Percentiles rank a stretch among this genome's conserved stretches.
These are phyloP conservation scores for Oryctolagus cuniculus DNA, from an alignment of 2,113 vertebrate genomes.

Conservation along the genomic window DNA sequence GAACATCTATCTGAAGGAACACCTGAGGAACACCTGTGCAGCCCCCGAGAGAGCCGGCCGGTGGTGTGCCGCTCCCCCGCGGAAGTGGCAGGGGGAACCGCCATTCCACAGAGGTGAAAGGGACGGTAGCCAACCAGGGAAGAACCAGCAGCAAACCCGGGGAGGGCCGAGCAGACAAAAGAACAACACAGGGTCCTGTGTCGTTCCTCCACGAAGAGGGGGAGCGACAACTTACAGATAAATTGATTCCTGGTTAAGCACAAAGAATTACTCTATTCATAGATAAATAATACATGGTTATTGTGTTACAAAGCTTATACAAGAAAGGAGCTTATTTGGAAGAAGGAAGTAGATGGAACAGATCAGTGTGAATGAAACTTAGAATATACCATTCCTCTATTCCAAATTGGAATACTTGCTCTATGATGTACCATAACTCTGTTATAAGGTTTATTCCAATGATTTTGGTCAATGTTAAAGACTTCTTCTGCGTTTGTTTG, in stretches of 20 bases:
- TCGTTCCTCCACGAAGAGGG: too few species aligned
- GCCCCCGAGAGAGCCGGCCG: too few species aligned
- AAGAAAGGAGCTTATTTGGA: neutral
- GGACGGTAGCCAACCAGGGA: too few species aligned
- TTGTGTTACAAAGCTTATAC: neutral
- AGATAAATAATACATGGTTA: neutral
- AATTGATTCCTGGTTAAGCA: neutral
- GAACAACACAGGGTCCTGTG: too few species aligned
- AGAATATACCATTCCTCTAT: neutral
- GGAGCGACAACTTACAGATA: too few species aligned
- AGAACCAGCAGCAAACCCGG: too few species aligned
- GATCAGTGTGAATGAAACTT: neutral
- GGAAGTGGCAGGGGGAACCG: too few species aligned
- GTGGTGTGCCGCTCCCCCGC: too few species aligned
- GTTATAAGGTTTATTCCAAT: neutral
- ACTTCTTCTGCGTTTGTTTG: neutral
- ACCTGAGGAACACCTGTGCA: too few species aligned
- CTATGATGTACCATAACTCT: neutral
- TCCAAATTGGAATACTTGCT: constrained; percentile 55
- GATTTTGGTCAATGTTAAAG: neutral
- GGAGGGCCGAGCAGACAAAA: too few species aligned
- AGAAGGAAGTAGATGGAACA: neutral
- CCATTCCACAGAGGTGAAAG: too few species aligned
- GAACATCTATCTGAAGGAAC: too few species aligned
- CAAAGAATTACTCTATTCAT: neutral